A percentile compares a stretch with the other conserved stretches of the same genome.
Evolutionary conservation across 2,797 vertebrate genomes (phyloP).

Genomic region (Acanthurus tractus): DNA sequence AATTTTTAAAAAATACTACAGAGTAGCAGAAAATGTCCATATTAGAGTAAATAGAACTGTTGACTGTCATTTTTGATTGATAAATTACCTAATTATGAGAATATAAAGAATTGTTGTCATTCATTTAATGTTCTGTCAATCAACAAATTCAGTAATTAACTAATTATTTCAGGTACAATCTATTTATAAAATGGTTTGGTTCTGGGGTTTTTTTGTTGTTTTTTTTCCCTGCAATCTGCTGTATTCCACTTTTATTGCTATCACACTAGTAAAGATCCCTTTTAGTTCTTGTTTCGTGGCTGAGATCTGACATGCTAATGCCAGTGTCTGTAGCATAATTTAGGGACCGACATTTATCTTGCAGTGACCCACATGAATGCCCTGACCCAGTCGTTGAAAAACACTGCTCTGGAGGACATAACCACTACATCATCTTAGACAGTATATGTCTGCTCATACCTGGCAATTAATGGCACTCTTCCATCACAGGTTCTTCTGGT

Average conservation of each 20-base stretch:
- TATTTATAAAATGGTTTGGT: background rate
- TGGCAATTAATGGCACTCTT: slow-evolving; percentile 69
- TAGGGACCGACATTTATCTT: slow-evolving; percentile 65
- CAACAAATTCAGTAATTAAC: background rate
- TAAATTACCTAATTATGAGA: background rate
- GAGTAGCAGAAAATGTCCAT: background rate
- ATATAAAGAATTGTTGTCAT: background rate
- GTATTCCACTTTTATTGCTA: background rate
- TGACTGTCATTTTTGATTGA: background rate
- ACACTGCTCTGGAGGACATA: slow-evolving; percentile 55
- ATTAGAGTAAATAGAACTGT: background rate
- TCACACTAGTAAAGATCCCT: background rate
- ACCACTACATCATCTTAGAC: slow-evolving; percentile 62
- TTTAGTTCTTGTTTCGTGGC: slow-evolving; percentile 1
- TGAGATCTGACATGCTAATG: slow-evolving; percentile 19
- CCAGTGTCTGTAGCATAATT: slow-evolving; percentile 53
- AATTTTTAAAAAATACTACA: background rate
- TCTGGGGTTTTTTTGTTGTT: background rate
- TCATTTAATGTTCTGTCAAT: background rate
- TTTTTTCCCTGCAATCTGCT: background rate
- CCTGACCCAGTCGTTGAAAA: slow-evolving; percentile 48
- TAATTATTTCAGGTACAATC: background rate
- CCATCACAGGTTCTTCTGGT: slow-evolving; percentile 94
- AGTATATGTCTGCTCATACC: slow-evolving; percentile 39
- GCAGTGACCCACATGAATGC: slow-evolving; percentile 51